Conservation (phyloP, 1,140 invertebrate species). For the Trypoxylus dichotomus region DNA sequence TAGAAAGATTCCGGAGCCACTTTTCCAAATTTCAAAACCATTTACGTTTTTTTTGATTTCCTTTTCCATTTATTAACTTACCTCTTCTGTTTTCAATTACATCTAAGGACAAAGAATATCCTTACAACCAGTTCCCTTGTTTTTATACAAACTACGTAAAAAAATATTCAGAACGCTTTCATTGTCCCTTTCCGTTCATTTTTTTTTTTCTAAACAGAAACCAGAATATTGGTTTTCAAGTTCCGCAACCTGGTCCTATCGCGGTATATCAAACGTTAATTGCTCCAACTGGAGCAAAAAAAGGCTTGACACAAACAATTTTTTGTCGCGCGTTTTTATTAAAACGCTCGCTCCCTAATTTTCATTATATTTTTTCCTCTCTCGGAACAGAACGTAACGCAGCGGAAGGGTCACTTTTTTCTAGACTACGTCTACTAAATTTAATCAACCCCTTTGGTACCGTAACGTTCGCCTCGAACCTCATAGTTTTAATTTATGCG, state of each 20-base stretch:
- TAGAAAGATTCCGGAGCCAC: too few species aligned
- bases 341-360: slow-evolving; percentile 6
- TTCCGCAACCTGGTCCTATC: not conserved
- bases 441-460: not conserved
- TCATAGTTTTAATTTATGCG: slow-evolving; percentile 7
- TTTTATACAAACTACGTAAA: not conserved
- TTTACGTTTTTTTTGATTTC: too few species aligned
- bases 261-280: slow-evolving; percentile 23
- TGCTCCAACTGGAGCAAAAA: slow-evolving; percentile 15
- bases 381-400: not conserved
- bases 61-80: too few species aligned
- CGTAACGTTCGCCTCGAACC: not conserved
- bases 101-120: not conserved
- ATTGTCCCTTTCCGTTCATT: not conserved
- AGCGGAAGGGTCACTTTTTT: slow-evolving; percentile 16
- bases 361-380: not conserved
- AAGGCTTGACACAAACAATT: slow-evolving; percentile 18
- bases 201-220: not conserved
- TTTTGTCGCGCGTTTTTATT: not conserved
- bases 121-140: not conserved
- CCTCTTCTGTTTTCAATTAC: not conserved
- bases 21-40: too few species aligned
- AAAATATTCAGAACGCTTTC: slow-evolving; percentile 7
- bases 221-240: not conserved
- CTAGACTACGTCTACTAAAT: not conserved